Evolutionary conservation across 2,888 invertebrate species (phyloP).

Genomic region (Stenchaetothrips biformis): DNA sequence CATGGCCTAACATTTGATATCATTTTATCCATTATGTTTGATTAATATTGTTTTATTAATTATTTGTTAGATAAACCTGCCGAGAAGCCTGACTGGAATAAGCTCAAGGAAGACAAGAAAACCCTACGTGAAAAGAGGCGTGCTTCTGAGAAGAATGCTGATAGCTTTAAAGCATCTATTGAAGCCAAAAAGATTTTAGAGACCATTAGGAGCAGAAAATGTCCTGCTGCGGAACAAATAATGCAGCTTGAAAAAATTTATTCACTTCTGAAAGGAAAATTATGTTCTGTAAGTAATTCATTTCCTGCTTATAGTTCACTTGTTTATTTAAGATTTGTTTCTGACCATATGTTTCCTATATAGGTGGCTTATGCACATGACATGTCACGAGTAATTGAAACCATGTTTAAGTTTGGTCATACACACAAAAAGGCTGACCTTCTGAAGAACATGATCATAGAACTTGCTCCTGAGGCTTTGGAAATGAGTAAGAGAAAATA

Average conservation of each 20-base stretch:
- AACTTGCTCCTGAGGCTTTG: neutral
- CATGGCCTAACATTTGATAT: too few relatives aligned
- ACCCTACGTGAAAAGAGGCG: neutral
- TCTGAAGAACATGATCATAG: neutral
- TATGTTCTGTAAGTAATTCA: neutral
- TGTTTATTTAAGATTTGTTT: too few relatives aligned
- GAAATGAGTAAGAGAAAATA: neutral
- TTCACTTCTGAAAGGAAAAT: neutral
- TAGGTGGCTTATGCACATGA: neutral
- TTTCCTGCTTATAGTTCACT: too few relatives aligned
- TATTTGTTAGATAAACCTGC: neutral
- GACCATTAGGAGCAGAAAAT: neutral
- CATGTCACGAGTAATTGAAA: neutral
- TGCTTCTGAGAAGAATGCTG: neutral
- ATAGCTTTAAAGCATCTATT: neutral
- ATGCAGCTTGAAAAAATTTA: neutral
- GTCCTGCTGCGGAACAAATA: neutral
- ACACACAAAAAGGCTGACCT: neutral
- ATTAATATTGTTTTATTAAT: too few relatives aligned
- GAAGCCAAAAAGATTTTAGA: neutral
- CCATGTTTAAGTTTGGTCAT: neutral
- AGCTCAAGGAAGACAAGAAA: neutral
- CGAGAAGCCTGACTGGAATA: slow-evolving; percentile 4
- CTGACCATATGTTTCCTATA: neutral
- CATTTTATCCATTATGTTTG: too few relatives aligned